Percentiles rank a stretch among this genome's conserved stretches.
Evolutionary conservation across 2,888 invertebrate species (phyloP).

Genomic region (Cheilosia variabilis): DNA sequence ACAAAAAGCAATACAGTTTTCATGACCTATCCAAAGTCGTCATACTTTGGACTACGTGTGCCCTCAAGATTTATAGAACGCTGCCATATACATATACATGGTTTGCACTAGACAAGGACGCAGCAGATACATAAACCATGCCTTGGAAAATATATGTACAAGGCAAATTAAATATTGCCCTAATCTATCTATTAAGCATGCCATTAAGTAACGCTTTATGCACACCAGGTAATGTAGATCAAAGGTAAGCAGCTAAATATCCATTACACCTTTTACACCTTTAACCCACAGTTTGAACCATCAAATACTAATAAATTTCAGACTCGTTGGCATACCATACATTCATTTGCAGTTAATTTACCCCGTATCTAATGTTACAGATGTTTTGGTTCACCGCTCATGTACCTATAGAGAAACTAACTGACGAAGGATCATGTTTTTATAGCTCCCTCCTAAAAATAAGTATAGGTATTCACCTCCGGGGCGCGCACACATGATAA

Average conservation of each 20-base stretch:
- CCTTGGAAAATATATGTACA: no score
- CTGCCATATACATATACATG: no score
- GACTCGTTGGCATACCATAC: constrained; percentile 48
- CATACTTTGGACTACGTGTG: no score
- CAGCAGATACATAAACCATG: no score
- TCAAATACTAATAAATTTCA: constrained; percentile 49
- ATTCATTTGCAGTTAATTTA: constrained; percentile 69
- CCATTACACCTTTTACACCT: constrained; percentile 20
- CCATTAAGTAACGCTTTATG: constrained; percentile 26
- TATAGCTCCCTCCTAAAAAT: constrained; percentile 22
- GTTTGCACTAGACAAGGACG: no score
- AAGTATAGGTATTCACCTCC: background rate
- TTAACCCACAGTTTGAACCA: constrained; percentile 32
- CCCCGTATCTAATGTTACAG: constrained; percentile 30
- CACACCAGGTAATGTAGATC: constrained; percentile 10
- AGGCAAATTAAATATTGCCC: no score
- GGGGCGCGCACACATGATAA: constrained; percentile 31
- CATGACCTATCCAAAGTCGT: no score
- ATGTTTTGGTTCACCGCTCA: background rate
- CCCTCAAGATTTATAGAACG: no score
- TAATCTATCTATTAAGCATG: background rate
- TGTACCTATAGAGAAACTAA: constrained; percentile 21
- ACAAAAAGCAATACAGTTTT: no score
- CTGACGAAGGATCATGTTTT: constrained; percentile 25
- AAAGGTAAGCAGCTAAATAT: constrained; percentile 27